Percentiles rank a stretch among this genome's conserved stretches.
Conservation (phyloP, 2,888 invertebrate species). For the Macrosoma leucophasiata region DNA sequence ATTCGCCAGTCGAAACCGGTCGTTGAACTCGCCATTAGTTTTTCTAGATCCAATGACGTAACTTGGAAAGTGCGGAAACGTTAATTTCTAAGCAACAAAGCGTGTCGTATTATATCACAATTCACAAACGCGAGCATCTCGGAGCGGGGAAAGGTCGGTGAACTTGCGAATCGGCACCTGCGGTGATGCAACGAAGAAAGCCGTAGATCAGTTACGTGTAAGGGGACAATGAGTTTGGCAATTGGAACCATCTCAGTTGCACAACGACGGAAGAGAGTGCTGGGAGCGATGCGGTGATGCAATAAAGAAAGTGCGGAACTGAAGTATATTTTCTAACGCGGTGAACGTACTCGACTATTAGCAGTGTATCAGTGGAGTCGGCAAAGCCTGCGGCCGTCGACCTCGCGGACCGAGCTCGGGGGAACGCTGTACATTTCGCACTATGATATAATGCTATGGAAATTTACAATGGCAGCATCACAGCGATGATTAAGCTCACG, state of each 20-base stretch:
- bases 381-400: slow-evolving; percentile 39
- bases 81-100: slow-evolving; percentile 56
- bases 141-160: slow-evolving; percentile 55
- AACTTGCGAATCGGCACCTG: slow-evolving; percentile 71
- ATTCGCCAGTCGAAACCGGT: slow-evolving; percentile 45
- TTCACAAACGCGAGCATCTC: slow-evolving; percentile 55
- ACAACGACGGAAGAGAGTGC: slow-evolving; percentile 71
- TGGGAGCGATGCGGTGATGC: slow-evolving; percentile 62
- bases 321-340: slow-evolving; percentile 71
- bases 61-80: slow-evolving; percentile 71
- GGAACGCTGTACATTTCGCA: slow-evolving; percentile 56
- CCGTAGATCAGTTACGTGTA: slow-evolving; percentile 33
- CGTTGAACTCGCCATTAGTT: slow-evolving; percentile 57
- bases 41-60: slow-evolving; percentile 59
- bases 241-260: slow-evolving; percentile 42
- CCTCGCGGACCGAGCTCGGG: slow-evolving; percentile 38
- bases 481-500: too few species aligned
- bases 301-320: slow-evolving; percentile 75
- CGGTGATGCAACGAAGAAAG: slow-evolving; percentile 59
- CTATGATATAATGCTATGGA: slow-evolving; percentile 48
- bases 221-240: slow-evolving; percentile 18
- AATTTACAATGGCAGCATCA: too few species aligned
- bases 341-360: slow-evolving; percentile 70
- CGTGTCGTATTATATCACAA: slow-evolving; percentile 60
- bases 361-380: slow-evolving; percentile 60